Evolutionary conservation across 2,888 invertebrate genomes (phyloP), one percentile per base, ranked within the genome.

Genomic region (Junonia oenone): DNA sequence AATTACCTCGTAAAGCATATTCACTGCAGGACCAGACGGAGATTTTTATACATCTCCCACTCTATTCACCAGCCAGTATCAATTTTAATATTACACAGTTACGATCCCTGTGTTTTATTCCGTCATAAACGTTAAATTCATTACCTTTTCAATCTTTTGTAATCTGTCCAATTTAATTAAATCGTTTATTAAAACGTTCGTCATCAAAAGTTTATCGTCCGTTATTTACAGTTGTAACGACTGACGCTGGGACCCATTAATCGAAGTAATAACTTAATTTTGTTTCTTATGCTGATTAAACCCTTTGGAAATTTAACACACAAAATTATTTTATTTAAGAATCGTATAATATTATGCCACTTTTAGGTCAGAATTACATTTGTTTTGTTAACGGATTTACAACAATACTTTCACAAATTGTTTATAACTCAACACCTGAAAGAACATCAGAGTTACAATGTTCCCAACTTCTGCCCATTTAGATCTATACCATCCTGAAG

Each of bases 101-200:
- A 56, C 49, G 55, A 55, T 51, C 48, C 45, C 55, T 59, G 33
- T 56, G 31, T 59, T 62, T 57, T 52, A 56, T 54, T 55, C 17
- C 19, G 48, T 55, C 45, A 47, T 59, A 59, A 56, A 55, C 46
- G 26, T 45, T 37, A 56, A 52, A 55, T 52, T 58, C 58, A 60
- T 56, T 58, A 55, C 60, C 50, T 53, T 58, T 58, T 48, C 51
- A 55, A 58, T 61, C 61, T 61, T 61, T 61, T 61, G 61, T 61
- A 61, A 61, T 61, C 61, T 58, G 53, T 40, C 26, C 60, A 59
- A 62, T 62, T 63, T 62, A 59, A 65, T 61, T 63, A 56, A 56
- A 56, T 58, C 58, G 54, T 55, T 65, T 63, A 62, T 63, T 58
- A 63, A 57, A 62, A 63, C 56, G 61, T 48, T 59, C 54, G 60